A percentile compares a stretch with the other conserved stretches of the same genome.
Conservation (phyloP, 2,113 vertebrate species). For the Balaeniceps rex region DNA sequence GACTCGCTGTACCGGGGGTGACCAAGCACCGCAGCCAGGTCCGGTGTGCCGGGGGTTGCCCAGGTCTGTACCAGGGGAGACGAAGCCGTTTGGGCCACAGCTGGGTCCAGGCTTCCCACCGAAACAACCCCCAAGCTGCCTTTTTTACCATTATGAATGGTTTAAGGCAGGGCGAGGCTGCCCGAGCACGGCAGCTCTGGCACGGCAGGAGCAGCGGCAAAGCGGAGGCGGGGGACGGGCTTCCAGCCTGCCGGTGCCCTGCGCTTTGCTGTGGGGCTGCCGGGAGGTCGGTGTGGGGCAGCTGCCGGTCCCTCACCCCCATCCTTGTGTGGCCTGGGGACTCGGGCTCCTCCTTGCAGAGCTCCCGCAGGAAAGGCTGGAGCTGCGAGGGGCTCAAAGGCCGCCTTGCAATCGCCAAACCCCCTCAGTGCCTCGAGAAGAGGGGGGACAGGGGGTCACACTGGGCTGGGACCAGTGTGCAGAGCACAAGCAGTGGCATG, state of each 20-base stretch:
- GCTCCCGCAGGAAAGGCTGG: background rate
- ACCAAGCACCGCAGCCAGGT: fast-evolving
- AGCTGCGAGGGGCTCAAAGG: background rate
- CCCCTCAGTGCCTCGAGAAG: background rate
- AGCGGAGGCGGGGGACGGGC: background rate
- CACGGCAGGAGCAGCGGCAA: background rate
- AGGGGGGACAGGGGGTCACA: fast-evolving
- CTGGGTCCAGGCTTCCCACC: background rate
- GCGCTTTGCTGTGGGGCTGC: background rate
- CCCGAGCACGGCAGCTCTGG: background rate
- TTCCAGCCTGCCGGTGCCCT: background rate
- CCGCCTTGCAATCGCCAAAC: background rate
- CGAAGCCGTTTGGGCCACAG: background rate
- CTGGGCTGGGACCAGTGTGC: background rate
- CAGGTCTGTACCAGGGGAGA: background rate
- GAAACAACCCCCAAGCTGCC: background rate
- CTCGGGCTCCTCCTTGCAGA: background rate
- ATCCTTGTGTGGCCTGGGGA: background rate
- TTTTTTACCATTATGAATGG: background rate
- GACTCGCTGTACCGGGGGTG: background rate
- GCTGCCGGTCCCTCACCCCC: background rate
- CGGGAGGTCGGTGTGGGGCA: background rate
- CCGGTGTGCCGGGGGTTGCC: background rate
- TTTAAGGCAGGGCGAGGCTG: background rate
- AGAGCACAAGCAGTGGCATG: background rate